Evolutionary conservation across 2,113 vertebrate species (phyloP).

Genomic region (Columbina picui): DNA sequence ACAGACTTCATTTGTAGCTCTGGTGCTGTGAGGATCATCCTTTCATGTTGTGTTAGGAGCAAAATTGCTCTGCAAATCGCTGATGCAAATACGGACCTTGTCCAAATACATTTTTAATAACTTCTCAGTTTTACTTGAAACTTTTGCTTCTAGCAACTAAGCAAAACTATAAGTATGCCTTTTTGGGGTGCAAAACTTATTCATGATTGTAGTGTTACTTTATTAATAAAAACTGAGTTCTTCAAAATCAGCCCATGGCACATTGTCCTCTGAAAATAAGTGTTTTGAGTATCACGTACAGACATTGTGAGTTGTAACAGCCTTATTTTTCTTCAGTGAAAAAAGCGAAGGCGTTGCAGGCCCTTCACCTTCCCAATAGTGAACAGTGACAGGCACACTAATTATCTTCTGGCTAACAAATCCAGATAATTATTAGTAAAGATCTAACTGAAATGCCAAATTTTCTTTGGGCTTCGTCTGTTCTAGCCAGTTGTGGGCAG

Average conservation of each 20-base stretch:
- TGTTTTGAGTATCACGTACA: background rate
- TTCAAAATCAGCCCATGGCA: background rate
- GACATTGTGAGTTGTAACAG: accelerated
- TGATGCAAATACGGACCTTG: background rate
- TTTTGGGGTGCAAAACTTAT: background rate
- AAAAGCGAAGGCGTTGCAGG: background rate
- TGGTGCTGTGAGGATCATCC: background rate
- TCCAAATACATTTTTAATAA: background rate
- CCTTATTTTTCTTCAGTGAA: background rate
- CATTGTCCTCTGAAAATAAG: background rate
- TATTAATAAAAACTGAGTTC: background rate
- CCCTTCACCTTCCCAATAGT: background rate
- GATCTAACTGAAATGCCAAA: background rate
- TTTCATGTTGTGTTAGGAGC: background rate
- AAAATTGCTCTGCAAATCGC: background rate
- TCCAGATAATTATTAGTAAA: background rate
- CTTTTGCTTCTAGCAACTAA: background rate
- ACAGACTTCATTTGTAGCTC: background rate
- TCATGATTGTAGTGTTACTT: background rate
- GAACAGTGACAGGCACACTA: background rate
- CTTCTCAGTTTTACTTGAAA: background rate
- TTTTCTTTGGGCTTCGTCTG: background rate
- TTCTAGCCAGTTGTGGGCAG: background rate
- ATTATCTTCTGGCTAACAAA: background rate
- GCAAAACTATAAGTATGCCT: background rate